phyloP scores from a whole-genome alignment of 1,140 invertebrate genomes.

The Philotrypesis tridentata region DNA sequence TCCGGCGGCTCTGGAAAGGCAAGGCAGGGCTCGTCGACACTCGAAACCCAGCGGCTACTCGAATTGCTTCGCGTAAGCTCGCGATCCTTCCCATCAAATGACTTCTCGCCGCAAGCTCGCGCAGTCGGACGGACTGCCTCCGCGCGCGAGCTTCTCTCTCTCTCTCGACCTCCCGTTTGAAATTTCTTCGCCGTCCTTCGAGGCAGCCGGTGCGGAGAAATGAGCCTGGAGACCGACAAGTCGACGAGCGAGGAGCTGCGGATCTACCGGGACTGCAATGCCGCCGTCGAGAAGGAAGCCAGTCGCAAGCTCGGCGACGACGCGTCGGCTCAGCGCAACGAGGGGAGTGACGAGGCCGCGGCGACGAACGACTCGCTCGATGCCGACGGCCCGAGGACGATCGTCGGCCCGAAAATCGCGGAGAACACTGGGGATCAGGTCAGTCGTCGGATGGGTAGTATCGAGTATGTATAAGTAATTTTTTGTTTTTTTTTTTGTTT shows the following conservation, averaged over 20 bases:
- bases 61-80: no score
- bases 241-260: background rate
- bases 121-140: background rate
- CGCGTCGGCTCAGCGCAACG: background rate
- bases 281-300: background rate
- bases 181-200: no score
- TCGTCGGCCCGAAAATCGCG: background rate
- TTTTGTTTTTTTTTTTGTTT: no score
- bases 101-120: background rate
- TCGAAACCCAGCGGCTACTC: background rate
- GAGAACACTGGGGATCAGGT: background rate
- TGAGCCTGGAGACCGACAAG: background rate
- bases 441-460: background rate
- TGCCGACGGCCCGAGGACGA: background rate
- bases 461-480: no score
- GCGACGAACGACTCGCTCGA: background rate
- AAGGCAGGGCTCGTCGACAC: no score
- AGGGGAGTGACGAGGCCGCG: background rate
- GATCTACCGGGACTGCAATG: background rate
- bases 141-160: no score
- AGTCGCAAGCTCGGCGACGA: background rate
- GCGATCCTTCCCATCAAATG: background rate
- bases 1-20: no score
- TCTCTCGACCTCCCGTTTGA: no score
- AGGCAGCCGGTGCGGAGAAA: background rate